Evolutionary conservation across 1,140 invertebrate species (phyloP).

Genomic region (Polypedilum pembai): DNA sequence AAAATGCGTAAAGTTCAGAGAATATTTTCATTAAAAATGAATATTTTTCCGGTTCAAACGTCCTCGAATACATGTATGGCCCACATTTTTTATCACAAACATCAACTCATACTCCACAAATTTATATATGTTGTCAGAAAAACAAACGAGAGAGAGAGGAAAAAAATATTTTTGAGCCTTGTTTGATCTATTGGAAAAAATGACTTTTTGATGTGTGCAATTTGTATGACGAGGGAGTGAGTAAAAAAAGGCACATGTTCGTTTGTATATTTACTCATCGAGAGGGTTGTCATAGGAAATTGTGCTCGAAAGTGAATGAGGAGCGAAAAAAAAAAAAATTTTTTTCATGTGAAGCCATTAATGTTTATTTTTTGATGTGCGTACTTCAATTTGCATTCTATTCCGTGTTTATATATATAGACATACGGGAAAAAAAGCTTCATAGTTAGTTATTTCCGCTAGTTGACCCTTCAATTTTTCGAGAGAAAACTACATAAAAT

Average conservation of each 20-base stretch:
- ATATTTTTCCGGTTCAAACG: background rate
- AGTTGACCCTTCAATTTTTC: too few relatives aligned
- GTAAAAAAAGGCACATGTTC: background rate
- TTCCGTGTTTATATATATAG: too few relatives aligned
- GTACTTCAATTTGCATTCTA: too few relatives aligned
- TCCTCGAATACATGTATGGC: background rate
- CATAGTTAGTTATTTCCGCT: too few relatives aligned
- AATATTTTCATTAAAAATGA: conserved; percentile 8
- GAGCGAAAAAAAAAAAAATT: background rate
- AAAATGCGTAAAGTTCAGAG: background rate
- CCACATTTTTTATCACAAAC: background rate
- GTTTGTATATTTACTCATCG: background rate
- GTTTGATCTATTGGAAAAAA: conserved; percentile 27
- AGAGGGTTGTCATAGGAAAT: conserved; percentile 7
- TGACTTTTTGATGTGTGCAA: conserved; percentile 23
- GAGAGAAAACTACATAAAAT: too few relatives aligned
- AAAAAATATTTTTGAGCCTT: background rate
- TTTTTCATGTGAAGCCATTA: background rate
- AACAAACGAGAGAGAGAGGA: conserved; percentile 20
- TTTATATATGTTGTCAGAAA: background rate
- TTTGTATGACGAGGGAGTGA: background rate
- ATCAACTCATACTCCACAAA: background rate
- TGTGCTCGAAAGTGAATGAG: background rate
- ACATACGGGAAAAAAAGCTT: too few relatives aligned
- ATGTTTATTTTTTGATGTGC: too few relatives aligned